Percentiles rank a stretch among this genome's conserved stretches.
phyloP scores from a whole-genome alignment of 1,140 invertebrate species.

The Orchesella cincta region DNA sequence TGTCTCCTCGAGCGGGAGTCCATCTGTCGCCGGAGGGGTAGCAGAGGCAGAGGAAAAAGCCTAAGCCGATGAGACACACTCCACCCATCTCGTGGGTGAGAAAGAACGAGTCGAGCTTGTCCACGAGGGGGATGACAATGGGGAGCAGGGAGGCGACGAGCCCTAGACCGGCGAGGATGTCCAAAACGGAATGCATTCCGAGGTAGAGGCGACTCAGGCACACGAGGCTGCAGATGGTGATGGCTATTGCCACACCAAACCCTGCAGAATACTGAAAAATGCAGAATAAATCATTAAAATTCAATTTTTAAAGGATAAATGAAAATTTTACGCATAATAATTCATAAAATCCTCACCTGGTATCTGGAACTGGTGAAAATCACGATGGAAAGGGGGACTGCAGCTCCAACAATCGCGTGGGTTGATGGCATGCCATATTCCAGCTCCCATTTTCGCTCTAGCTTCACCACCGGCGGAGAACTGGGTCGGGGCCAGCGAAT shows the following conservation, averaged over 20 bases:
- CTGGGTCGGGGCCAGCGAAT: constrained; percentile 80
- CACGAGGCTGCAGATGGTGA: constrained; percentile 71
- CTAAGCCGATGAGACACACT: constrained; percentile 64
- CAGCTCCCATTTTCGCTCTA: constrained; percentile 81
- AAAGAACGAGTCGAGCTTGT: constrained; percentile 71
- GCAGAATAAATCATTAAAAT: constrained; percentile 51
- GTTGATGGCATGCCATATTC: constrained; percentile 76
- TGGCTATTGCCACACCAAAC: constrained; percentile 57
- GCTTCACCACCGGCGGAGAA: constrained; percentile 74
- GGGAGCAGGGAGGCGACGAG: constrained; percentile 70
- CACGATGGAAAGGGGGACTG: constrained; percentile 81
- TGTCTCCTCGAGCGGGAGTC: constrained; percentile 86
- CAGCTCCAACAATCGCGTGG: constrained; percentile 85
- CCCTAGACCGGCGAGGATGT: constrained; percentile 72
- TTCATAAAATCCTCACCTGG: constrained; percentile 62
- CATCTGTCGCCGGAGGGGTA: constrained; percentile 73
- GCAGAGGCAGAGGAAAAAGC: constrained; percentile 68
- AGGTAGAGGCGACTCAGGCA: constrained; percentile 83
- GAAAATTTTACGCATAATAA: neutral
- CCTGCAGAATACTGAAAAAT: constrained; percentile 58
- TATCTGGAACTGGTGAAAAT: constrained; percentile 79
- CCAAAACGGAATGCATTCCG: constrained; percentile 88
- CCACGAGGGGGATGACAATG: constrained; percentile 71
- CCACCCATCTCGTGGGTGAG: constrained; percentile 69
- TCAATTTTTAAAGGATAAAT: neutral